These are phyloP conservation scores for Catalaphyllia jardinei DNA, from an alignment of 64 coral and sea anemone species.

Conservation along the genomic window DNA sequence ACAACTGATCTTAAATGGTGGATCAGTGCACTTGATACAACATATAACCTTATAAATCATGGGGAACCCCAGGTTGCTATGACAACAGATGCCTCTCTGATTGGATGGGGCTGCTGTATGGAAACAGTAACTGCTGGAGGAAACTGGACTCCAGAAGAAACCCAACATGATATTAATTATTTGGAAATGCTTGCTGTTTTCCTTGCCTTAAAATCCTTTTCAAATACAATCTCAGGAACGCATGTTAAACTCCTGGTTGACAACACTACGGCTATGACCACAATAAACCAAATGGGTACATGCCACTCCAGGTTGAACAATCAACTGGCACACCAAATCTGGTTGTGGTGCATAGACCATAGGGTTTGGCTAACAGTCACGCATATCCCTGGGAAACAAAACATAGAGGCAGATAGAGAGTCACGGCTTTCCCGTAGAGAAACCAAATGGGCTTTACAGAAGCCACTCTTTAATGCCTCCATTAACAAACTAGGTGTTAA, in stretches of 20 bases:
- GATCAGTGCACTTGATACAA: conserved; percentile 23
- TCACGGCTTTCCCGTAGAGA: no score
- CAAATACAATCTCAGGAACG: background rate
- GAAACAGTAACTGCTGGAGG: conserved; percentile 31
- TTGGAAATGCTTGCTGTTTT: no score
- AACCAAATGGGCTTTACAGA: no score
- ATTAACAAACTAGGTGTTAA: no score
- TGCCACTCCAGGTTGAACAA: conserved; percentile 3
- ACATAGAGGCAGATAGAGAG: no score
- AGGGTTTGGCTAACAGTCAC: no score
- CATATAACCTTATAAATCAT: conserved; percentile 63
- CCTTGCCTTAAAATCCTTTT: conserved; percentile 24
- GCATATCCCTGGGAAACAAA: no score
- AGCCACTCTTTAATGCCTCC: no score
- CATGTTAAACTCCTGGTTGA: conserved; percentile 29
- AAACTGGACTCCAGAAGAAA: conserved; percentile 48
- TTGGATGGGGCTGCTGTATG: conserved; percentile 32
- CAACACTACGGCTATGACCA: no score
- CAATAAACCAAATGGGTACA: conserved; percentile 18
- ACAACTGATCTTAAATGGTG: conserved; percentile 56
- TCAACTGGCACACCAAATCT: no score
- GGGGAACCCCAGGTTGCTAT: conserved; percentile 18
- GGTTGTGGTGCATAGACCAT: no score
- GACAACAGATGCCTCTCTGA: conserved; percentile 47
- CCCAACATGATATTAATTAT: conserved; percentile 37